Conservation (phyloP, 2,113 vertebrate genomes). For the Coptodon bakossiorum region DNA sequence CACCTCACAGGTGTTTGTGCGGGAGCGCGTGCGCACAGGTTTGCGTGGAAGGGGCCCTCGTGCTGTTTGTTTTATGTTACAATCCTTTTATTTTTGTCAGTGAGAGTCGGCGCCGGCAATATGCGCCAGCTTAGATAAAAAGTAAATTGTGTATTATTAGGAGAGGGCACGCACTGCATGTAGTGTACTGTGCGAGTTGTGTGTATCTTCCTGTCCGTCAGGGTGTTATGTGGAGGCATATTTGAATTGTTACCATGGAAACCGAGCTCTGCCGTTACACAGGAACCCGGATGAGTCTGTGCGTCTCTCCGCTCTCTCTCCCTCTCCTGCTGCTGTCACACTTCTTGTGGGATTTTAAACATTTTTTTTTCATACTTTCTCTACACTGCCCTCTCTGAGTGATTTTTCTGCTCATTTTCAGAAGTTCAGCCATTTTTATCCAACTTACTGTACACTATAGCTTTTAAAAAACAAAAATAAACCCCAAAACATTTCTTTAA, state of each 20-base stretch:
- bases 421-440: not conserved
- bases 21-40: not conserved
- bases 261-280: slow-evolving; percentile 63
- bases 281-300: slow-evolving; percentile 37
- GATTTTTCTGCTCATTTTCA: not conserved
- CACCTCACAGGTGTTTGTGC: not conserved
- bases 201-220: slow-evolving; percentile 56
- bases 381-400: not conserved
- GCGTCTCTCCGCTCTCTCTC: slow-evolving; percentile 5
- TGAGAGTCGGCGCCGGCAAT: not conserved
- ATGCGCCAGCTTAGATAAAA: not conserved
- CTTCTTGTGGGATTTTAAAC: slow-evolving; percentile 18
- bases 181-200: not conserved
- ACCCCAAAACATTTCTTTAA: not conserved
- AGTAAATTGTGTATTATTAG: slow-evolving; percentile 39
- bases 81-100: slow-evolving; percentile 10
- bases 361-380: not conserved
- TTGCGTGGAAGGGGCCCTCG: not conserved
- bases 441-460: not conserved
- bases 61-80: slow-evolving; percentile 18
- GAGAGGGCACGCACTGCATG: not conserved
- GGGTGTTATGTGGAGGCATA: slow-evolving; percentile 56
- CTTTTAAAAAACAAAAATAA: not conserved
- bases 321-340: slow-evolving; percentile 32
- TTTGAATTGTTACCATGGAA: slow-evolving; percentile 77